Conservation (phyloP, 2,888 invertebrate genomes). For the Ormyrus labotus region DNA sequence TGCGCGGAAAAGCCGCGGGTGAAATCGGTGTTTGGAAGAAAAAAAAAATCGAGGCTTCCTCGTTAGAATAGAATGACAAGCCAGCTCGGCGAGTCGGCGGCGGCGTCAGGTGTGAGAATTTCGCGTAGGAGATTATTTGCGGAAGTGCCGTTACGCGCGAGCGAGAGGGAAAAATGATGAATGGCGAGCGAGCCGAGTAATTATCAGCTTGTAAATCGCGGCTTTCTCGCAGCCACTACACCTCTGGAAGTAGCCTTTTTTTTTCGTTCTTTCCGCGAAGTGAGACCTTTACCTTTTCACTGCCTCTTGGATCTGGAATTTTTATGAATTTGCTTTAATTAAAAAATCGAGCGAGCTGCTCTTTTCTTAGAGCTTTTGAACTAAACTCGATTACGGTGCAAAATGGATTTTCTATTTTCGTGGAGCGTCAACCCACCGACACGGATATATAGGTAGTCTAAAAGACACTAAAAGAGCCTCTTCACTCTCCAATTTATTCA, state of each 20-base stretch:
- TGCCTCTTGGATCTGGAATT: too few species aligned
- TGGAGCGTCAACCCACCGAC: constrained; percentile 28
- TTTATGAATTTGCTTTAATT: too few species aligned
- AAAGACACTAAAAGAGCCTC: not conserved
- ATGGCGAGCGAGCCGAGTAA: constrained; percentile 28
- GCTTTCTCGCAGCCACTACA: constrained; percentile 38
- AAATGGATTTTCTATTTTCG: constrained; percentile 40
- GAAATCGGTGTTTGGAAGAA: constrained; percentile 35
- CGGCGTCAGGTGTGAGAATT: constrained; percentile 22
- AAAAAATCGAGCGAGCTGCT: too few species aligned
- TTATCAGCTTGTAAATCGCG: constrained; percentile 45
- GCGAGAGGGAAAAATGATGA: constrained; percentile 28
- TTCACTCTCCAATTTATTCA: constrained; percentile 32
- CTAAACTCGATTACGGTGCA: constrained; percentile 36
- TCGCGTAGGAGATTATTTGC: constrained; percentile 31
- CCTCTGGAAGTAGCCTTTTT: constrained; percentile 14
- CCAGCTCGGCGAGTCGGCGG: constrained; percentile 25
- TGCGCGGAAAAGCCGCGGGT: constrained; percentile 26
- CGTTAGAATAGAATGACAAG: constrained; percentile 54
- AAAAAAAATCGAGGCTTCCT: constrained; percentile 12
- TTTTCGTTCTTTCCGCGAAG: not conserved
- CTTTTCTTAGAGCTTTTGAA: not conserved
- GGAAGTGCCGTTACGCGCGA: constrained; percentile 29
- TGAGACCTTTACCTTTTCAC: not conserved
- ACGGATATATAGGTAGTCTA: not conserved